Base-by-base conservation (phyloP, 1,140 invertebrate species). In the Berghia stephanieae region DNA sequence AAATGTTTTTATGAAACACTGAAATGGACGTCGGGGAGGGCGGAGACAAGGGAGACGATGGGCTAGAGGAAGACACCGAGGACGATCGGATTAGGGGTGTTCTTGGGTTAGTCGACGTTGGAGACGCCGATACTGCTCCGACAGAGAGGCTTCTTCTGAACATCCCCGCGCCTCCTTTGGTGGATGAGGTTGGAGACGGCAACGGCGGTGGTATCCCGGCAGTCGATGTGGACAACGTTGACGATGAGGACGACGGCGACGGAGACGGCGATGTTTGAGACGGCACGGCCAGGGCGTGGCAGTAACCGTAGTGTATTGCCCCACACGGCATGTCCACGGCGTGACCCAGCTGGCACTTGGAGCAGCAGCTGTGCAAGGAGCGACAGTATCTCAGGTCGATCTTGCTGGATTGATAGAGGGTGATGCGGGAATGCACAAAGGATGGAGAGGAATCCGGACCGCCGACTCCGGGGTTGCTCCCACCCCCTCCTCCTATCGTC, bases 241-340 rank as follows among this genome's bases (percentile, higher is more conserved):
- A 44, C 42, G 55, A 44, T 42, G 71, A 24, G 74, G 63, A 55
- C 57, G 57, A 77, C 21, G 2, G 46, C 27, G 13, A 27, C 6
- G 5, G 52, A 24, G 10, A 16, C 4, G 40, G 13, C 21, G 18
- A 44, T 44, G 38, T 69, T 43, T 13, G 24, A n/a, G 80, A 79
- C 0, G 82, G 81, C 13, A 79, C 82, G 36, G 83, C 76, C 16
- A 92, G 89, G 0, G 92, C 91, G 0, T 91, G 90, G 69, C 92
- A 92, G 79, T 91, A 90, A 13, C 91, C 92, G 80, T 91, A 92
- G 81, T 92, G 92, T n/a, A 92, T 89, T 21, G 92, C 90, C 73
- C 88, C 88, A 80, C 92, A 92, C 8, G 80, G 80, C 3, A 79
- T 68, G 5, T 79, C 78, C 80, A 36, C 63, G 73, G 67, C 79